Percentiles rank a stretch among this genome's conserved stretches.
Evolutionary conservation across 1,140 invertebrate genomes (phyloP).

Genomic region (Leucophenga varia): DNA sequence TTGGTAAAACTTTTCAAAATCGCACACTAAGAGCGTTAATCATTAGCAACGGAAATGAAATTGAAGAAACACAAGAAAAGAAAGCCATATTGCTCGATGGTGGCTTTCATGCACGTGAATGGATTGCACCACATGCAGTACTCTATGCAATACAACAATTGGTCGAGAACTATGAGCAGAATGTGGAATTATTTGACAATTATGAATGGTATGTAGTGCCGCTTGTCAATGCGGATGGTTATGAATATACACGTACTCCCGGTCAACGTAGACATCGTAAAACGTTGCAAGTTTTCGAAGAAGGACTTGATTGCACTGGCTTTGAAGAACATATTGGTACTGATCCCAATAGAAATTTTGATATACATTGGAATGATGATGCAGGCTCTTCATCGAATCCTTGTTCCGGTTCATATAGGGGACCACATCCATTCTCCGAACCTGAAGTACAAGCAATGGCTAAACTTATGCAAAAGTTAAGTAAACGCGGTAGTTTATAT

Average conservation of each 20-base stretch:
- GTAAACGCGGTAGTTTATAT: constrained; percentile 62
- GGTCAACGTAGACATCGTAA: constrained; percentile 45
- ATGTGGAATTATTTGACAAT: constrained; percentile 48
- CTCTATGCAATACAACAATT: constrained; percentile 63
- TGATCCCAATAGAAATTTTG: constrained; percentile 66
- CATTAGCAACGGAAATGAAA: constrained; percentile 50
- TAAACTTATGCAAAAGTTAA: constrained; percentile 53
- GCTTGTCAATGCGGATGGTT: constrained; percentile 56
- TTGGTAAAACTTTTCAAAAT: constrained; percentile 55
- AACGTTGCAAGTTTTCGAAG: constrained; percentile 58
- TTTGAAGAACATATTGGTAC: constrained; percentile 57
- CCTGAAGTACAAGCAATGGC: constrained; percentile 60
- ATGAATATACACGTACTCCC: constrained; percentile 22
- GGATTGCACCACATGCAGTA: constrained; percentile 64
- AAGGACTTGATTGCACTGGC: neutral
- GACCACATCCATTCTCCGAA: constrained; percentile 67
- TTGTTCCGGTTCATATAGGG: constrained; percentile 67
- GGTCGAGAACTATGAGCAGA: constrained; percentile 57
- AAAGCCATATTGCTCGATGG: constrained; percentile 58
- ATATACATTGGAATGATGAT: constrained; percentile 62
- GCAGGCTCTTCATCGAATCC: constrained; percentile 64
- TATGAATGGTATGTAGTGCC: constrained; percentile 62
- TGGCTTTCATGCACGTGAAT: constrained; percentile 67
- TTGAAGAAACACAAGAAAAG: too few species aligned
- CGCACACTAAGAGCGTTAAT: constrained; percentile 57